phyloP scores from a whole-genome alignment of 2,888 invertebrate genomes.

The Lycophotia porphyrea region DNA sequence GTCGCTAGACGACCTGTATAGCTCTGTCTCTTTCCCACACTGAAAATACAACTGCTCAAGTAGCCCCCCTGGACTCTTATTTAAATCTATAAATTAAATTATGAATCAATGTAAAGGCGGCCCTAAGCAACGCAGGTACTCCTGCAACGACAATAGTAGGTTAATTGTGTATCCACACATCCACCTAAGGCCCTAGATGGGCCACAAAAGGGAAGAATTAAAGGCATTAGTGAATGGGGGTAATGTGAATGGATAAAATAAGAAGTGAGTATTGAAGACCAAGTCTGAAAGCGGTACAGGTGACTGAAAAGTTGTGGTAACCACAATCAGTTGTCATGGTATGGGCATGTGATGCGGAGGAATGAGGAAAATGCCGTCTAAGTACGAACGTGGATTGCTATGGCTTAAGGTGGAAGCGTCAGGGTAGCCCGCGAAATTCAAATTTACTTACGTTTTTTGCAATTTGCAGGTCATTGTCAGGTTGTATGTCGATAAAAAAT shows the following conservation, averaged over 20 bases:
- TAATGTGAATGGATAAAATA: background rate
- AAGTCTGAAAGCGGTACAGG: background rate
- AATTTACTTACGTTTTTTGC: too few relatives aligned
- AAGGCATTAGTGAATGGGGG: background rate
- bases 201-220: background rate
- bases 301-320: background rate
- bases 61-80: too few relatives aligned
- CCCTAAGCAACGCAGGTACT: background rate
- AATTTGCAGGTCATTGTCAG: too few relatives aligned
- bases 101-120: too few relatives aligned
- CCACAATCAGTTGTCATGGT: background rate
- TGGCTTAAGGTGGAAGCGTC: too few relatives aligned
- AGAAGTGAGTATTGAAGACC: background rate
- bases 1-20: too few relatives aligned
- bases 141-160: background rate
- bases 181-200: too few relatives aligned
- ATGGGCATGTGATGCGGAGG: background rate
- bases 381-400: background rate
- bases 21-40: too few relatives aligned
- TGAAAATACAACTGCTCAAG: too few relatives aligned
- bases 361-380: background rate
- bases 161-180: background rate
- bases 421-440: too few relatives aligned
- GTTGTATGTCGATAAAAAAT: too few relatives aligned
- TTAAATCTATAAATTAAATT: too few relatives aligned